Evolutionary conservation across 2,113 vertebrate species (phyloP).

Genomic region (Chinchilla lanigera): DNA sequence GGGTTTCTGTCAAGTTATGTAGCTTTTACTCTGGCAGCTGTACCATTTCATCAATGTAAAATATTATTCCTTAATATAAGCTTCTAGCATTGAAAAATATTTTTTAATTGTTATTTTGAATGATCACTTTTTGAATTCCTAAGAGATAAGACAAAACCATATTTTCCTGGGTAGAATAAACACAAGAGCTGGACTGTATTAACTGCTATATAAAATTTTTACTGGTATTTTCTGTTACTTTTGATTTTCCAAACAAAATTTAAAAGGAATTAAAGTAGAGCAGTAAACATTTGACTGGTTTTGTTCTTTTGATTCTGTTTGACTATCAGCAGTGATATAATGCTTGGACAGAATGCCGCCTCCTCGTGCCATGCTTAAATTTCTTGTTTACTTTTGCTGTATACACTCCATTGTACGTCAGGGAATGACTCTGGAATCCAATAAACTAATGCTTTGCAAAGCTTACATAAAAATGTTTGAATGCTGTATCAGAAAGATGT

Average conservation of each 20-base stretch:
- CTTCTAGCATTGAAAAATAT: slow-evolving; percentile 41
- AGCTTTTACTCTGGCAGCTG: background rate
- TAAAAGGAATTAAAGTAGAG: slow-evolving; percentile 62
- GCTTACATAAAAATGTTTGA: slow-evolving; percentile 54
- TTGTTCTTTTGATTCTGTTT: slow-evolving; percentile 63
- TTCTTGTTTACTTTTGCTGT: slow-evolving; percentile 42
- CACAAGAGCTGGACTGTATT: slow-evolving; percentile 87
- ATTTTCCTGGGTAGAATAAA: slow-evolving; percentile 77
- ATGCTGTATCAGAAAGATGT: slow-evolving; percentile 45
- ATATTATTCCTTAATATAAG: slow-evolving; percentile 62
- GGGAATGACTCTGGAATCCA: slow-evolving; percentile 36
- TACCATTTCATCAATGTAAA: slow-evolving; percentile 34
- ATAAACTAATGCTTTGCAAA: slow-evolving; percentile 75
- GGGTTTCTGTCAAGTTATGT: background rate
- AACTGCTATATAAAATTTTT: slow-evolving; percentile 76
- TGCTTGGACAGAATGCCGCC: slow-evolving; percentile 7
- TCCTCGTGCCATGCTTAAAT: background rate
- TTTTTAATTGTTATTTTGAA: slow-evolving; percentile 17
- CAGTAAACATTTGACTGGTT: slow-evolving; percentile 23
- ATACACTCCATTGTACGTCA: slow-evolving; percentile 27
- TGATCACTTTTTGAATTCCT: slow-evolving; percentile 59
- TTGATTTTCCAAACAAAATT: slow-evolving; percentile 35
- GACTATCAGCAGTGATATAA: slow-evolving; percentile 53
- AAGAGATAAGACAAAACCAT: slow-evolving; percentile 60
- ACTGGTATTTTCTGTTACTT: slow-evolving; percentile 67